Evolutionary conservation across 92 coral and sea anemone species (phyloP).

Genomic region (Epizoanthus illoricatus): DNA sequence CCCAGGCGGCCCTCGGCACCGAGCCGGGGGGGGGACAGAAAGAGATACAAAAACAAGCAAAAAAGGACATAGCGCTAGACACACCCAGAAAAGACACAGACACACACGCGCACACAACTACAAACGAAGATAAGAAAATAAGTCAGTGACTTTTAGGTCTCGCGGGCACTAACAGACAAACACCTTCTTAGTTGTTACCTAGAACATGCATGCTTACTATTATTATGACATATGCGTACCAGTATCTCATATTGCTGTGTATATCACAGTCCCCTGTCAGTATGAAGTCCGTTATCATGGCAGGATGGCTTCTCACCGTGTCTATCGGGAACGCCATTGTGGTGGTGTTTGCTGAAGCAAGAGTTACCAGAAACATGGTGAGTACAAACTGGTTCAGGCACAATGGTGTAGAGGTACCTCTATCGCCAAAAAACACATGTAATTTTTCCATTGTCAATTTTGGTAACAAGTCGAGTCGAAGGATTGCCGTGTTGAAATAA

Average conservation of each 20-base stretch:
- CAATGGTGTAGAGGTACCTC: not conserved
- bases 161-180: no score
- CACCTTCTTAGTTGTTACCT: no score
- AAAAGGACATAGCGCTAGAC: no score
- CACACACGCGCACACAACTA: no score
- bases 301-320: conserved; percentile 94
- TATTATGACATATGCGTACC: not conserved
- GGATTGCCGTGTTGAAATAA: not conserved
- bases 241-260: not conserved
- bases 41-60: no score
- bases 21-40: no score
- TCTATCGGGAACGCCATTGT: conserved; percentile 97
- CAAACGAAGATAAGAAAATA: no score
- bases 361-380: conserved; percentile 91
- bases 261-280: conserved; percentile 84
- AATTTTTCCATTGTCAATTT: not conserved
- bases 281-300: conserved; percentile 99
- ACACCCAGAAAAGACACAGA: no score
- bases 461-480: not conserved
- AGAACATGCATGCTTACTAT: not conserved
- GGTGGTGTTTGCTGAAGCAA: conserved; percentile 96
- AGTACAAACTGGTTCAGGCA: conserved; percentile 18
- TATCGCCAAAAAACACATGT: not conserved
- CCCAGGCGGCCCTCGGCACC: no score
- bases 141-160: no score